Evolutionary conservation across 1,140 invertebrate species (phyloP), one percentile per base, ranked within the genome.

Genomic region (Bradysia coprophila): DNA sequence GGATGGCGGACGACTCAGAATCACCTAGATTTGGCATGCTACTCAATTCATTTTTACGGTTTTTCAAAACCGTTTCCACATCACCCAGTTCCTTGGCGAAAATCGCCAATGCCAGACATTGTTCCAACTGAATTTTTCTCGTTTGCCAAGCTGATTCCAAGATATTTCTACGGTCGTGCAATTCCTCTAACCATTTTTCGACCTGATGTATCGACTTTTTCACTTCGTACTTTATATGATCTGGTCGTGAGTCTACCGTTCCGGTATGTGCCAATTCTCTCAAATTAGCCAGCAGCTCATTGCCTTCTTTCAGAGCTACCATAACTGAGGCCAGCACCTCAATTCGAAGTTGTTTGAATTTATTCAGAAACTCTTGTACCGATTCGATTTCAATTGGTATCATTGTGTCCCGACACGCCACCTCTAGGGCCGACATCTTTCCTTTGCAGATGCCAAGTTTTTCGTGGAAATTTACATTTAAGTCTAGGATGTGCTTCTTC

Each of bases 221-320:
- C 16, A 76, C 73, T 49, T 73, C 70, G 9, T 61, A 54, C 51
- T 72, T 73, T 34, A 80, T 76, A 49, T 69, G 68, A 44, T 75
- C 75, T 21, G 80, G 79, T 47, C 80, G 64, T n/a, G 80, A 83
- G 50, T 85, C 81, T 23, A 78, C 58, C 10, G 76, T 76, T 45
- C 76, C 78, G 52, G 75, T 66, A 43, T 69, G 67, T 11, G 68
- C 66, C 43, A 82, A 62, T 56, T 78, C 75, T 46, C 70, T 70
- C 38, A 87, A 58, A 55, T 72, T 68, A 38, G 78, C 76, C 33
- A 90, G 55, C 33, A 90, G 61, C 21, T 67, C 65, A 51, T 86
- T 81, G n/a, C 83, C 83, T 49, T 84, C 73, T 51, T 82, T 76
- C 2, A 90, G 59, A 2, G 84, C 75, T 3, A 67, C 66, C 74